Evolutionary conservation across 2,888 invertebrate genomes (phyloP), one percentile per base, ranked within the genome.

Genomic region (Oscheius onirici): DNA sequence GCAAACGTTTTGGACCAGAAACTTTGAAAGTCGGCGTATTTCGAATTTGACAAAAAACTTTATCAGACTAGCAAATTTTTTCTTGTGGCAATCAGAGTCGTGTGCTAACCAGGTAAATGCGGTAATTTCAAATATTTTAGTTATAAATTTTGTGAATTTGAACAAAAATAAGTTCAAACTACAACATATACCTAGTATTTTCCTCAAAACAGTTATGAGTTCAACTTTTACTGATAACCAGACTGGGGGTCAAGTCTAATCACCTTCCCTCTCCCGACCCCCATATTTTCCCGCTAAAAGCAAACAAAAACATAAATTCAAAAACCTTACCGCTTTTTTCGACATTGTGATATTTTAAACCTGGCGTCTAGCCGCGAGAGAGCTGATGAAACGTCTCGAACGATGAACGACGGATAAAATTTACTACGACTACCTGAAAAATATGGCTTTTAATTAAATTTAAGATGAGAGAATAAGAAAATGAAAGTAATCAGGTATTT

Each of bases 251-350:
- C 17, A 57, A 26, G 17, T 10, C 17, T 57, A 17, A n/a, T 40
- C 10, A 43, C 44, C 43, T 22, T 61, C 22, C 1, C 22, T 8
- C 28, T 61, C 22, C n/a, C 60, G 60, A 24, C 60, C 57, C n/a
- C 60, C n/a, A n/a, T n/a, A n/a, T n/a, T n/a, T n/a, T n/a, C 28
- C 26, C 28, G 41, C 13, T 17, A 52, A 52, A 2, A 55, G 22
- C n/a, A 24, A 24, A 34, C 54, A 55, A 55, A 55, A 55, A 55
- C 22, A 55, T 24, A 24, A 11, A 15, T 44, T 46, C 13, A 46
- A n/a, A 26, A 44, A 49, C 58, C 69, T 58, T 13, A 69, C 69
- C 26, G 69, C 69, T 58, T 69, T 69, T 54, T 69, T 69, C 10
- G 69, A 69, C 69, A 69, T 69, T 58, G 11, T 69, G 69, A 11